Percentiles rank a stretch among this genome's conserved stretches.
Evolutionary conservation across 2,797 vertebrate genomes (phyloP).

Genomic region (Amniataba percoides): DNA sequence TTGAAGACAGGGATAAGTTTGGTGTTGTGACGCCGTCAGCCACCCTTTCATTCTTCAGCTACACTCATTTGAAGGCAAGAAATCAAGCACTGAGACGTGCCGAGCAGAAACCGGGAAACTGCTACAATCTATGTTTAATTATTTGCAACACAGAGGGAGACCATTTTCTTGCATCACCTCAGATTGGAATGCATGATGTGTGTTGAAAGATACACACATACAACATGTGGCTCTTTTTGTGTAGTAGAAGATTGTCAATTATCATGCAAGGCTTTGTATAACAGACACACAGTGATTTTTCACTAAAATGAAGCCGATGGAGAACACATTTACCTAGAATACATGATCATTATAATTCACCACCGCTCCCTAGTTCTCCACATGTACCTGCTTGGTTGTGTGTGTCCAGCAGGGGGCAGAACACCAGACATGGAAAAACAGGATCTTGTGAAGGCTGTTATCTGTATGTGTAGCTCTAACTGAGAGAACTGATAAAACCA

Average conservation of each 20-base stretch:
- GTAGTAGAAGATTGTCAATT: background rate
- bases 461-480: conserved; percentile 71
- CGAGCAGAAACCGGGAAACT: conserved; percentile 45
- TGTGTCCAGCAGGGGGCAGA: conserved; percentile 80
- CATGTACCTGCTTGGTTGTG: conserved; percentile 32
- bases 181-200: conserved; percentile 13
- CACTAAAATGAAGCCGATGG: conserved; percentile 42
- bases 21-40: conserved; percentile 61
- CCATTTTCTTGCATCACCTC: conserved; percentile 19
- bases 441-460: conserved; percentile 67
- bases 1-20: conserved; percentile 79
- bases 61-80: conserved; percentile 65
- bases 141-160: conserved; percentile 33
- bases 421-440: conserved; percentile 28
- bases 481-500: conserved; percentile 73
- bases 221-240: conserved; percentile 36
- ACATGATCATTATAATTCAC: conserved; percentile 30
- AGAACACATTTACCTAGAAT: conserved; percentile 51
- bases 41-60: conserved; percentile 52
- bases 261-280: background rate
- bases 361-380: conserved; percentile 3
- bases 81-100: conserved; percentile 45
- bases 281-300: conserved; percentile 33
- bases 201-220: conserved; percentile 7
- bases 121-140: conserved; percentile 67